Conservation (phyloP, 2,113 vertebrate species). For the Rhinichthys klamathensis region DNA sequence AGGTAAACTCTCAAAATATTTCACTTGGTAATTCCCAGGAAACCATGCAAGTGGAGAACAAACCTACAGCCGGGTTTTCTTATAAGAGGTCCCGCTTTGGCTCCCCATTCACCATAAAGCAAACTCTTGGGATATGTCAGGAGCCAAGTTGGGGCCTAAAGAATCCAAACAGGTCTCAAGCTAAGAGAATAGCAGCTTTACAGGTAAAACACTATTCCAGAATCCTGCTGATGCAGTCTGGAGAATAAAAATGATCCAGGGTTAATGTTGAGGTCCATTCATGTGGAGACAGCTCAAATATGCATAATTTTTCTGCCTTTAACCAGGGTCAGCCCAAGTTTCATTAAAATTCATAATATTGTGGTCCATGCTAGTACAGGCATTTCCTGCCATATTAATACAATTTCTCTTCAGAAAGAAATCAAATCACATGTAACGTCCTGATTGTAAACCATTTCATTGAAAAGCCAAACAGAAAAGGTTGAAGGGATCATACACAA, state of each 20-base stretch:
- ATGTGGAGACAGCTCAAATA: constrained; percentile 35
- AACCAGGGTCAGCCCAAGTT: background rate
- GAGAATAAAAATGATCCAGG: constrained; percentile 46
- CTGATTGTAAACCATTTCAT: constrained; percentile 6
- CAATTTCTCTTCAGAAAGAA: constrained; percentile 21
- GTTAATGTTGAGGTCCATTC: constrained; percentile 33
- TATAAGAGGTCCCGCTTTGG: constrained; percentile 32
- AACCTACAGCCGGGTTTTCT: constrained; percentile 18
- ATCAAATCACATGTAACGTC: constrained; percentile 41
- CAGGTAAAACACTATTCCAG: constrained; percentile 44
- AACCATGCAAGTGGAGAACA: constrained; percentile 21
- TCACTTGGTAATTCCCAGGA: constrained; percentile 28
- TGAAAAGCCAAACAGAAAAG: background rate
- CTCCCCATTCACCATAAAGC: constrained; percentile 43
- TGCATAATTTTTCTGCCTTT: constrained; percentile 24
- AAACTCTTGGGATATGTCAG: constrained; percentile 43
- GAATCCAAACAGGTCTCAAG: constrained; percentile 24
- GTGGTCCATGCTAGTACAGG: constrained; percentile 34
- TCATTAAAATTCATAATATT: constrained; percentile 44
- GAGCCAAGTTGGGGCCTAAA: constrained; percentile 48
- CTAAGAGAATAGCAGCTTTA: constrained; percentile 35
- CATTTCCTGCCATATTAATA: constrained; percentile 34
- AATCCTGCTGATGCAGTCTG: constrained; percentile 5
- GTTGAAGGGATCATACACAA: background rate
- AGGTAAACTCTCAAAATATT: constrained; percentile 23